A percentile compares a stretch with the other conserved stretches of the same genome.
Evolutionary conservation across 2,888 invertebrate genomes (phyloP).

Genomic region (Mystacides longicornis): DNA sequence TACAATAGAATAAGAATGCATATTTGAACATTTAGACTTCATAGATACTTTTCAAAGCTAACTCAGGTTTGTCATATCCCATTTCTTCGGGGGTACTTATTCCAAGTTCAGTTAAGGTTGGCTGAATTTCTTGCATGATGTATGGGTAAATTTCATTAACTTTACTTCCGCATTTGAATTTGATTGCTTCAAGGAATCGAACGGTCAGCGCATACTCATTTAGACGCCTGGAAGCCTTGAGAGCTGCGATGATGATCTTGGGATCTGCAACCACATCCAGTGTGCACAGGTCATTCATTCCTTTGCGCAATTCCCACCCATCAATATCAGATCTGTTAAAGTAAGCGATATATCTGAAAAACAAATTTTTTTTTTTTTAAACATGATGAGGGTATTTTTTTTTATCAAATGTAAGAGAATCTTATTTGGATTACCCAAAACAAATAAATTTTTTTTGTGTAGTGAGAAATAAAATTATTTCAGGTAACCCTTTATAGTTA

Average conservation of each 20-base stretch:
- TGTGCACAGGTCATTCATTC: conserved; percentile 80
- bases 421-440: too few species aligned
- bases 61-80: conserved; percentile 94
- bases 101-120: conserved; percentile 89
- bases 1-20: not conserved
- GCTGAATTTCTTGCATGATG: conserved; percentile 81
- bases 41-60: conserved; percentile 71
- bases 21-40: conserved; percentile 46
- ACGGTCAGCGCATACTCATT: conserved; percentile 92
- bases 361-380: too few species aligned
- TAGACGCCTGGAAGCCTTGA: conserved; percentile 85
- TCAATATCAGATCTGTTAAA: conserved; percentile 85
- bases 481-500: too few species aligned
- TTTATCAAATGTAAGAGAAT: too few species aligned
- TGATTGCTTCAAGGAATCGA: conserved; percentile 87
- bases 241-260: conserved; percentile 74
- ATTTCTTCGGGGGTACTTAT: conserved; percentile 91
- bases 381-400: too few species aligned
- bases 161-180: conserved; percentile 76
- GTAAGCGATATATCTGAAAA: conserved; percentile 66
- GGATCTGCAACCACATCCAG: conserved; percentile 93
- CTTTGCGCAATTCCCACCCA: conserved; percentile 91
- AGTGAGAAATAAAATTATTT: too few species aligned
- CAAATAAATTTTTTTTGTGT: too few species aligned
- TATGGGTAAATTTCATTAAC: conserved; percentile 78